Evolutionary conservation across 2,113 vertebrate species (phyloP).

Genomic region (Canis aureus): DNA sequence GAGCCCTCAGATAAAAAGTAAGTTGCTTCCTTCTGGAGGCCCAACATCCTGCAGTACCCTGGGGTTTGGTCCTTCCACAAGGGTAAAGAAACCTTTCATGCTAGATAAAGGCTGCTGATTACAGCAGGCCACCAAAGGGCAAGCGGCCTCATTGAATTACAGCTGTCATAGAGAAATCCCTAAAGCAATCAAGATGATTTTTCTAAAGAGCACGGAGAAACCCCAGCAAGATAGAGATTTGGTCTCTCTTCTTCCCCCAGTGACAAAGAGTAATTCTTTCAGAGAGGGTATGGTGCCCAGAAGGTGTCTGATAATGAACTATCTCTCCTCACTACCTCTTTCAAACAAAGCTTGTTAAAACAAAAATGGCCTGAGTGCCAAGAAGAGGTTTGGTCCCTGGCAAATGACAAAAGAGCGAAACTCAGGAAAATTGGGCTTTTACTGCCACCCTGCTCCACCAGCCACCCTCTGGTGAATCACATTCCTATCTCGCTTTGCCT

Average conservation of each 20-base stretch:
- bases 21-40: not conserved
- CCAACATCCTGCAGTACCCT: not conserved
- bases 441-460: not conserved
- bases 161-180: slow-evolving; percentile 32
- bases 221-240: not conserved
- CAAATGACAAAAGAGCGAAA: slow-evolving; percentile 46
- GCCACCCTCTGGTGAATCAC: not conserved
- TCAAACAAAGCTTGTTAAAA: slow-evolving; percentile 63
- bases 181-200: not conserved
- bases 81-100: not conserved
- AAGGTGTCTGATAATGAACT: slow-evolving; percentile 60
- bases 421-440: not conserved
- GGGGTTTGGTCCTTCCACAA: not conserved
- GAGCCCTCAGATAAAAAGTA: not conserved
- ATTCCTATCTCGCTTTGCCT: not conserved
- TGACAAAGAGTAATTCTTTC: not conserved
- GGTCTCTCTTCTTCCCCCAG: not conserved
- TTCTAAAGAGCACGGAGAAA: slow-evolving; percentile 27
- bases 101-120: slow-evolving; percentile 42
- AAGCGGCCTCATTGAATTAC: slow-evolving; percentile 20
- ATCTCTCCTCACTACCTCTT: slow-evolving; percentile 53
- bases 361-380: slow-evolving; percentile 1
- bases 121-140: not conserved
- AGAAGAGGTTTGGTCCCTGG: slow-evolving; percentile 18
- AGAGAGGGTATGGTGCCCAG: not conserved